Conservation (phyloP, 2,888 invertebrate genomes). For the Tetheella fluctuosa region DNA sequence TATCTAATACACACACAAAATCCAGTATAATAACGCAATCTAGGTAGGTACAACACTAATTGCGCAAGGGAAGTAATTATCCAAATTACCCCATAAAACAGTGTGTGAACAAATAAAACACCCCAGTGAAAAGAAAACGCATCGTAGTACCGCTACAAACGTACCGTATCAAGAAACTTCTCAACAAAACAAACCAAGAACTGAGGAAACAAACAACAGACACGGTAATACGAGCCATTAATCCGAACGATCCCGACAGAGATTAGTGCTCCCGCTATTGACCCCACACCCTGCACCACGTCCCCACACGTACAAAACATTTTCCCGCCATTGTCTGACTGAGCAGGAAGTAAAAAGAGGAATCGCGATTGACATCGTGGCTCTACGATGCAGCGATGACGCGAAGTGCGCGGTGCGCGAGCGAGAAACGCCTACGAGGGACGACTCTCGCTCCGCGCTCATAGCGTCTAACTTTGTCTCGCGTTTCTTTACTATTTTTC, state of each 20-base stretch:
- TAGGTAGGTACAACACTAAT: background rate
- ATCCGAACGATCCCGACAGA: constrained; percentile 78
- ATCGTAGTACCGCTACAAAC: constrained; percentile 46
- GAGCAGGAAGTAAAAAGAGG: constrained; percentile 71
- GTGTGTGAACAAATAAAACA: constrained; percentile 26
- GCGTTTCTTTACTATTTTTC: constrained; percentile 46
- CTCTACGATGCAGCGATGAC: constrained; percentile 38
- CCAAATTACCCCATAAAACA: constrained; percentile 17
- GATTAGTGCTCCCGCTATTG: constrained; percentile 77
- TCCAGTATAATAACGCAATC: background rate
- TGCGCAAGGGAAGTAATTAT: background rate
- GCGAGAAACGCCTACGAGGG: constrained; percentile 28
- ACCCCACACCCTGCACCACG: constrained; percentile 60
- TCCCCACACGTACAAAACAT: constrained; percentile 74
- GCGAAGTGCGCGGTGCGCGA: constrained; percentile 22
- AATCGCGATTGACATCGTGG: constrained; percentile 73
- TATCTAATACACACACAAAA: background rate
- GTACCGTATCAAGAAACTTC: constrained; percentile 61
- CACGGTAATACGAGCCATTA: constrained; percentile 78
- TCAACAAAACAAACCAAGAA: constrained; percentile 62
- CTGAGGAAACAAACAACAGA: constrained; percentile 74
- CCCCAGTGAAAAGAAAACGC: constrained; percentile 34
- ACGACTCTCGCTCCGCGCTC: constrained; percentile 24
- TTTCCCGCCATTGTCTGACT: constrained; percentile 78
- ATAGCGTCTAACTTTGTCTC: constrained; percentile 36